phyloP scores from a whole-genome alignment of 2,888 invertebrate species.

The Unio delphinus region DNA sequence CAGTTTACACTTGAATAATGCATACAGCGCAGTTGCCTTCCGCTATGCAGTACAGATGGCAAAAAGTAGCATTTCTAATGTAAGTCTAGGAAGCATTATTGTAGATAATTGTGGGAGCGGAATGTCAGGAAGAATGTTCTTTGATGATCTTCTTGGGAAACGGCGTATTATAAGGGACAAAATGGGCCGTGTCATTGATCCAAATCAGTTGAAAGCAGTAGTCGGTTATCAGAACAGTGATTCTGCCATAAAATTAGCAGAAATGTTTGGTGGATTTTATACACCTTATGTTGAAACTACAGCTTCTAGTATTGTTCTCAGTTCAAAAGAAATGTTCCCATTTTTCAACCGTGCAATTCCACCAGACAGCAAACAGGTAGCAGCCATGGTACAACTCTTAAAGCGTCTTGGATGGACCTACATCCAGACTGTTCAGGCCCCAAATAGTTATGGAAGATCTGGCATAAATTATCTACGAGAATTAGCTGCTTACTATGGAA shows the following conservation, averaged over 20 bases:
- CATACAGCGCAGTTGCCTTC: slow-evolving; percentile 54
- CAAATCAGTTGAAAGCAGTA: slow-evolving; percentile 46
- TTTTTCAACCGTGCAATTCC: slow-evolving; percentile 56
- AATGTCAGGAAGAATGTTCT: slow-evolving; percentile 40
- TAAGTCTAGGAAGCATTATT: slow-evolving; percentile 53
- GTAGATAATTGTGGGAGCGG: slow-evolving; percentile 53
- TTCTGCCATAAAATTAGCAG: slow-evolving; percentile 47
- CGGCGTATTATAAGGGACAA: slow-evolving; percentile 36
- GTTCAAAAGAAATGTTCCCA: slow-evolving; percentile 36
- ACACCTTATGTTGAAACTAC: slow-evolving; percentile 72
- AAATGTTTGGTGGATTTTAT: slow-evolving; percentile 73
- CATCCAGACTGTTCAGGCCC: slow-evolving; percentile 66
- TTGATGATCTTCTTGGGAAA: slow-evolving; percentile 50
- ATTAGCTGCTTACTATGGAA: slow-evolving; percentile 19
- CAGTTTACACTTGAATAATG: slow-evolving; percentile 22
- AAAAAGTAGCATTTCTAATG: slow-evolving; percentile 31
- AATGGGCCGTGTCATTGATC: slow-evolving; percentile 42
- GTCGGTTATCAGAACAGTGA: slow-evolving; percentile 43
- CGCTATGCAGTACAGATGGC: slow-evolving; percentile 47
- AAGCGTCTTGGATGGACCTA: slow-evolving; percentile 68
- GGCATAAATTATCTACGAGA: slow-evolving; percentile 25
- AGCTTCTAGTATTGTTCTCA: slow-evolving; percentile 39
- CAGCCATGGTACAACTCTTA: slow-evolving; percentile 65
- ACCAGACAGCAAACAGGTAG: slow-evolving; percentile 42
- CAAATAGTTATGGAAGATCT: slow-evolving; percentile 37